phyloP scores from a whole-genome alignment of 2,888 invertebrate species.

The Blera fallax region DNA sequence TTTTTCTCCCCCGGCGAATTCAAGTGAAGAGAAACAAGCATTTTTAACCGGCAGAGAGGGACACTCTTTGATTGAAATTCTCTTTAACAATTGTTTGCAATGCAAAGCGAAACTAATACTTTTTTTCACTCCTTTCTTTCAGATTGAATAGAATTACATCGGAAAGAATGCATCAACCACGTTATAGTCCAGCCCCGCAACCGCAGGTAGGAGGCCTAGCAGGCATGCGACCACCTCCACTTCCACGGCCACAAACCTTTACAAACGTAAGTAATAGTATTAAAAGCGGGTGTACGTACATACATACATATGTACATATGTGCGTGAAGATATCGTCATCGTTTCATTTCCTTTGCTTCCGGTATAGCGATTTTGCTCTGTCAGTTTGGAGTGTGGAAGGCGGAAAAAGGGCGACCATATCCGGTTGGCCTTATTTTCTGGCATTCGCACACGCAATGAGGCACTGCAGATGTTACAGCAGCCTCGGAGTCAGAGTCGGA shows the following conservation, averaged over 20 bases:
- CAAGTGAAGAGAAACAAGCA: neutral
- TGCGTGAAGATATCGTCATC: neutral
- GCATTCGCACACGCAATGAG: conserved; percentile 62
- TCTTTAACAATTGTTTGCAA: conserved; percentile 31
- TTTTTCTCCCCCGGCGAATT: conserved; percentile 38
- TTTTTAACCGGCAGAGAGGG: neutral
- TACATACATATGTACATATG: neutral
- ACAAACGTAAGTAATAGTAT: conserved; percentile 81
- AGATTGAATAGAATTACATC: conserved; percentile 50
- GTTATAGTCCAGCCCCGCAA: conserved; percentile 78
- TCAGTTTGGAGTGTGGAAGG: neutral
- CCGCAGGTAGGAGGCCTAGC: conserved; percentile 74
- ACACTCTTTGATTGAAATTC: neutral
- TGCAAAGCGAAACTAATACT: conserved; percentile 1
- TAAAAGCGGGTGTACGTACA: neutral
- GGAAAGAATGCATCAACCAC: conserved; percentile 78
- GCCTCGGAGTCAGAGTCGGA: too few relatives aligned
- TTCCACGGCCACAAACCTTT: conserved; percentile 79
- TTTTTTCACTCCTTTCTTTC: conserved; percentile 10
- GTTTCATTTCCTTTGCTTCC: conserved; percentile 47
- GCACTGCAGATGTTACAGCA: conserved; percentile 75
- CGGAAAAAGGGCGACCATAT: conserved; percentile 5
- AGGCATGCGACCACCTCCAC: conserved; percentile 76
- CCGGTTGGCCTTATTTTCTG: conserved; percentile 40
- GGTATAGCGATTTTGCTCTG: neutral